Percentiles rank a stretch among this genome's conserved stretches.
These are phyloP conservation scores for Subacronicta megacephala DNA, from an alignment of 2,888 invertebrate genomes.

Conservation along the genomic window DNA sequence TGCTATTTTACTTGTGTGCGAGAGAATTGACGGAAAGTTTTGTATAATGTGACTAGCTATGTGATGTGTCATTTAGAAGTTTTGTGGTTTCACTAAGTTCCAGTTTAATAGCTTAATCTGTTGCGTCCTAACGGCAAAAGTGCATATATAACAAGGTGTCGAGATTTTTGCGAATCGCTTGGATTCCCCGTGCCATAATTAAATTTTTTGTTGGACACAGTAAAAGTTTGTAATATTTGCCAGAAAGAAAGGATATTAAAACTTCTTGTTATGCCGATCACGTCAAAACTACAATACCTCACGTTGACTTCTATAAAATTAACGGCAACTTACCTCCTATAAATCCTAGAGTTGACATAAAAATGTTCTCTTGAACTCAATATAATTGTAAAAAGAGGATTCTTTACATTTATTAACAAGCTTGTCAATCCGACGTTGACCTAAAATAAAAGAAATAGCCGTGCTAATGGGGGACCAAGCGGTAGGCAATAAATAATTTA, in stretches of 20 bases:
- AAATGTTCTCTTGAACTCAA: neutral
- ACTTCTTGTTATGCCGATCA: too few relatives aligned
- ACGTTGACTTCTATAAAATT: too few relatives aligned
- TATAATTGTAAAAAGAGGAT: neutral
- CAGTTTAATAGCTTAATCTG: constrained; percentile 21
- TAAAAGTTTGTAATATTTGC: too few relatives aligned
- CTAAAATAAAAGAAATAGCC: constrained; percentile 70
- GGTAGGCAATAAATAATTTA: constrained; percentile 74
- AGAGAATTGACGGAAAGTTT: constrained; percentile 28
- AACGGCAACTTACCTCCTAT: too few relatives aligned
- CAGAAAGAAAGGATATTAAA: too few relatives aligned
- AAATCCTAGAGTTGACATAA: too few relatives aligned
- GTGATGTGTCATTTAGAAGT: constrained; percentile 26
- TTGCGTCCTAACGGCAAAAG: neutral
- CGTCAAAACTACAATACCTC: too few relatives aligned
- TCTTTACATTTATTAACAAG: constrained; percentile 33
- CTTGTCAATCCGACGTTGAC: constrained; percentile 50
- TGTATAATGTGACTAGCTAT: constrained; percentile 25
- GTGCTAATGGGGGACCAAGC: constrained; percentile 72
- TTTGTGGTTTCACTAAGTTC: constrained; percentile 27
- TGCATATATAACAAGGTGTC: too few relatives aligned
- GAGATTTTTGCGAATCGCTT: too few relatives aligned
- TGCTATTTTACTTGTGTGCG: constrained; percentile 43
- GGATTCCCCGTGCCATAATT: too few relatives aligned
- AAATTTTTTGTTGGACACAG: too few relatives aligned